Evolutionary conservation across 2,113 vertebrate genomes (phyloP).

Genomic region (Ophthalmolycus amberensis): DNA sequence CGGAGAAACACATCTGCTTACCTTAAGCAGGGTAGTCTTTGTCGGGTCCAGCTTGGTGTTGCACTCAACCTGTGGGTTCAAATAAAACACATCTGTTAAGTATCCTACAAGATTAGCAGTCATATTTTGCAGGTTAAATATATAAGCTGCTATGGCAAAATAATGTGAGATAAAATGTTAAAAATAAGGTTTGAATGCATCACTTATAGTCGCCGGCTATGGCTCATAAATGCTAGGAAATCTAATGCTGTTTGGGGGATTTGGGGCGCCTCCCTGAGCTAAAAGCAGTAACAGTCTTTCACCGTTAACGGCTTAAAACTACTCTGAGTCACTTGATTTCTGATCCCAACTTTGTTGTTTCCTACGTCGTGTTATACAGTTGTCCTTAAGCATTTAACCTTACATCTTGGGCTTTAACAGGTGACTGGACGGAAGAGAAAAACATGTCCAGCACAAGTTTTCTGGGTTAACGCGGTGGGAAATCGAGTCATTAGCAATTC

Average conservation of each 20-base stretch:
- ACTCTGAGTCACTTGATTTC: conserved; percentile 23
- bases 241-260: background rate
- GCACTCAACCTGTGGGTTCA: conserved; percentile 83
- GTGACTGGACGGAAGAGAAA: conserved; percentile 35
- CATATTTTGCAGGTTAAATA: background rate
- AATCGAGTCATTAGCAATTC: conserved; percentile 28
- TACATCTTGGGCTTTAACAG: conserved; percentile 36
- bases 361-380: conserved; percentile 15
- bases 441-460: conserved; percentile 40
- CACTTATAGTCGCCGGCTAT: background rate
- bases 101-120: background rate
- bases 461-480: background rate
- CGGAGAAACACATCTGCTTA: conserved; percentile 50
- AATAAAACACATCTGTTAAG: background rate
- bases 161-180: background rate
- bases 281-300: conserved; percentile 32
- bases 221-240: background rate
- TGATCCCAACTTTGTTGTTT: conserved; percentile 20
- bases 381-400: conserved; percentile 11
- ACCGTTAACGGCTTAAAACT: conserved; percentile 41
- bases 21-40: conserved; percentile 87
- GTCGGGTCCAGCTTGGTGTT: conserved; percentile 89
- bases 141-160: background rate
- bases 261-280: background rate
- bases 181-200: background rate